Conservation (phyloP, 30 jellyfish, hydroid and myxozoan genomes). For the Pseudorhiza aurosa region DNA sequence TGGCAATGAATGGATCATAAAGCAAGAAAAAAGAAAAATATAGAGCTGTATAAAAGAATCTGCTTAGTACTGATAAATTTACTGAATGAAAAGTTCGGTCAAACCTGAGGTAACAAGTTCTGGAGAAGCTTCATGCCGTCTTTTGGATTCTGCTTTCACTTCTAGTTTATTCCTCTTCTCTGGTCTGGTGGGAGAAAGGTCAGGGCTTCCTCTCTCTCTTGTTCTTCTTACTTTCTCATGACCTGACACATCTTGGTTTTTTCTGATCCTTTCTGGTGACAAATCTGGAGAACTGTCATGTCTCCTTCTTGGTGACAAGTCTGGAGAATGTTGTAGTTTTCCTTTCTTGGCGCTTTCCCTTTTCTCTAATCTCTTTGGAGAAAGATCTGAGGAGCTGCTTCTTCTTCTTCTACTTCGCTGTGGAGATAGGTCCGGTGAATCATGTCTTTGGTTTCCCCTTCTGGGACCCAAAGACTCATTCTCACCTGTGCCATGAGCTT, state of each 20-base stretch:
- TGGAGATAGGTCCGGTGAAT: conserved; percentile 71
- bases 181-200: conserved; percentile 3
- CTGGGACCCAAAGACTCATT: too few relatives aligned
- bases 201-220: background rate
- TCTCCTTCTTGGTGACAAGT: background rate
- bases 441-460: too few relatives aligned
- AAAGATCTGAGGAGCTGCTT: conserved; percentile 18
- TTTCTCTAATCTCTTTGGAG: conserved; percentile 13
- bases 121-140: conserved; percentile 28
- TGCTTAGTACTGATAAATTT: too few relatives aligned
- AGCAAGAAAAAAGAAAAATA: too few relatives aligned
- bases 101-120: conserved; percentile 29
- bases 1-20: too few relatives aligned
- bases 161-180: background rate
- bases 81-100: background rate
- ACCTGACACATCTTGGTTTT: background rate
- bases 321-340: background rate
- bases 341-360: background rate
- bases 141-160: background rate
- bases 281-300: conserved; percentile 14
- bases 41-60: too few relatives aligned
- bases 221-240: background rate
- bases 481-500: too few relatives aligned
- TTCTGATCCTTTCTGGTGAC: background rate
- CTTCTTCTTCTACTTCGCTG: background rate